Evolutionary conservation across 2,888 invertebrate genomes (phyloP).

Genomic region (Hyposoter dolosus): DNA sequence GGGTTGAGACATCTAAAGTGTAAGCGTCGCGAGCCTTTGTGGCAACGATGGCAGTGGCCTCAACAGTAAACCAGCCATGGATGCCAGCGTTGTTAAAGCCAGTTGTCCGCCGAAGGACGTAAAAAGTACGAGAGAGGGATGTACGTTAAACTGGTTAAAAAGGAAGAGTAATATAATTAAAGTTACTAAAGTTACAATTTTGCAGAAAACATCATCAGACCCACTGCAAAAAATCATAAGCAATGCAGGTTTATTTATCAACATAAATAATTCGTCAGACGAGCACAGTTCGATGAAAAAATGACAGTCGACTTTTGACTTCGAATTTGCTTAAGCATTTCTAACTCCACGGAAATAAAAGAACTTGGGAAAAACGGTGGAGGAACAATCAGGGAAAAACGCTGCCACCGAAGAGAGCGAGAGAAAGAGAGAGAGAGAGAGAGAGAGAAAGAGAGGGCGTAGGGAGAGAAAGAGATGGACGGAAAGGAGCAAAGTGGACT

Average conservation of each 20-base stretch:
- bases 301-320: neutral
- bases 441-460: neutral
- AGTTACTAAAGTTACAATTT: constrained; percentile 14
- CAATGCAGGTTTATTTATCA: neutral
- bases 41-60: constrained; percentile 46
- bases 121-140: constrained; percentile 13
- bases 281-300: neutral
- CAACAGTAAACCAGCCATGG: constrained; percentile 38
- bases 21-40: constrained; percentile 48
- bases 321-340: neutral
- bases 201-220: neutral
- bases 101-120: constrained; percentile 17
- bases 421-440: constrained; percentile 24
- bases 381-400: constrained; percentile 42
- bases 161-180: neutral
- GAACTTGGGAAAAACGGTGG: constrained; percentile 42
- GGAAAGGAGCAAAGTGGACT: constrained; percentile 39
- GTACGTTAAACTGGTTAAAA: neutral
- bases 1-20: constrained; percentile 55
- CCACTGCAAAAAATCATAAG: neutral
- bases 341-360: constrained; percentile 13
- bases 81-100: constrained; percentile 45
- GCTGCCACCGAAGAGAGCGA: constrained; percentile 20
- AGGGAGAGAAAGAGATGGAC: constrained; percentile 23
- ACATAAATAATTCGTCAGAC: neutral